Conservation (phyloP, 1,140 invertebrate species). For the Heliconius melpomene region DNA sequence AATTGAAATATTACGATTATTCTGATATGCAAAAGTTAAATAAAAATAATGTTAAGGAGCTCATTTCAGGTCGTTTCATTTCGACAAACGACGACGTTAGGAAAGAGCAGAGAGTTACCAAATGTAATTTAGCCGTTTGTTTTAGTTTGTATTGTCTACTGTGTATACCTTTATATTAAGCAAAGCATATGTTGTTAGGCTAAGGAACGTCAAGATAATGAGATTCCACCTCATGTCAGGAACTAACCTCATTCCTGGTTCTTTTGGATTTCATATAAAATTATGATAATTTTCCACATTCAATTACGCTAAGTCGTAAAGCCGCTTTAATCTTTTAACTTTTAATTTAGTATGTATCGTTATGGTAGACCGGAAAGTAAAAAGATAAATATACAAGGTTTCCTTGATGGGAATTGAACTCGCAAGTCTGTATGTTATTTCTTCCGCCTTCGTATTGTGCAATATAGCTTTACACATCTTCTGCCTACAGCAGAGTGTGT, state of each 20-base stretch:
- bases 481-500: too few relatives aligned
- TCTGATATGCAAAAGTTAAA: too few relatives aligned
- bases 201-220: constrained; percentile 6
- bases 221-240: neutral
- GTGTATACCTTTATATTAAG: neutral
- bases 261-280: constrained; percentile 16
- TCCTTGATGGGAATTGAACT: too few relatives aligned
- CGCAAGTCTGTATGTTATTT: too few relatives aligned
- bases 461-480: too few relatives aligned
- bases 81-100: neutral
- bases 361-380: too few relatives aligned
- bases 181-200: neutral
- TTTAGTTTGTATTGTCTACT: neutral
- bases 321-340: neutral
- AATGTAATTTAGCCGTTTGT: neutral
- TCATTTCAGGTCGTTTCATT: too few relatives aligned
- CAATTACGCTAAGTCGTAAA: neutral
- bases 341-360: neutral
- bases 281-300: constrained; percentile 15
- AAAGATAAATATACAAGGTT: too few relatives aligned
- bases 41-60: too few relatives aligned
- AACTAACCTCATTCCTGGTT: constrained; percentile 1
- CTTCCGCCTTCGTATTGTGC: too few relatives aligned
- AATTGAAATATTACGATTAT: too few relatives aligned
- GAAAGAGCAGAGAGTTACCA: neutral